Evolutionary conservation across 2,113 vertebrate genomes (phyloP), one percentile per base, ranked within the genome.

Genomic region (Pelobates fuscus): DNA sequence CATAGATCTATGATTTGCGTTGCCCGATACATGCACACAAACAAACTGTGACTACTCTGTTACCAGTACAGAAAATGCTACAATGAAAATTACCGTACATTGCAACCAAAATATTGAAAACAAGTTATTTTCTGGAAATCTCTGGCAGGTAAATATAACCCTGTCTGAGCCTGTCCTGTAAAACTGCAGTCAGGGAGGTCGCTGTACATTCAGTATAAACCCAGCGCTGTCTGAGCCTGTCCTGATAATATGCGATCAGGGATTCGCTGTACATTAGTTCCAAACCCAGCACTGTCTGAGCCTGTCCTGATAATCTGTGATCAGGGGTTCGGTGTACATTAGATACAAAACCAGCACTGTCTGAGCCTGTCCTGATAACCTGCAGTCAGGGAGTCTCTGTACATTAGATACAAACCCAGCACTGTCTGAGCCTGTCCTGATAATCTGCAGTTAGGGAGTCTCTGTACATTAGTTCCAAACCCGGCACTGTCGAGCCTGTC

Each of bases 381-480:
- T 23, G 62, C 27, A 30, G 59, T 30, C 17, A 62, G 27, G 27
- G 2, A 10, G 32, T 7, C 52, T 8, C 20, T 55, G 25, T 27
- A 1, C 17, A 32, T 30, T 29, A 62, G 7, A 29, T 62, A 8
- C 14, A 18, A 29, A 62, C 17, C 27, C 27, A 62, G 59, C 26
- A 32, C 59, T 62, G 27, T 29, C 59, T 30, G 25, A 62, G 2
- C 59, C 26, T 4, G 59, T 30, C 59, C 59, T 62, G 59, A 62
- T 62, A 29, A 30, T 32, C 43, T 63, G 60, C 60, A 72, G 43
- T 46, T 32, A 61, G 37, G 15, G 23, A 4, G 29, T 18, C 12
- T 24, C 60, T 18, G 27, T 49, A 43, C 46, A 43, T 49, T 46
- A n/a, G 2, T 10, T 20, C 1, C 24, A 18, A 61, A 46, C 58